Conservation (phyloP, 2,113 vertebrate species). For the Campylomormyrus numenius region DNA sequence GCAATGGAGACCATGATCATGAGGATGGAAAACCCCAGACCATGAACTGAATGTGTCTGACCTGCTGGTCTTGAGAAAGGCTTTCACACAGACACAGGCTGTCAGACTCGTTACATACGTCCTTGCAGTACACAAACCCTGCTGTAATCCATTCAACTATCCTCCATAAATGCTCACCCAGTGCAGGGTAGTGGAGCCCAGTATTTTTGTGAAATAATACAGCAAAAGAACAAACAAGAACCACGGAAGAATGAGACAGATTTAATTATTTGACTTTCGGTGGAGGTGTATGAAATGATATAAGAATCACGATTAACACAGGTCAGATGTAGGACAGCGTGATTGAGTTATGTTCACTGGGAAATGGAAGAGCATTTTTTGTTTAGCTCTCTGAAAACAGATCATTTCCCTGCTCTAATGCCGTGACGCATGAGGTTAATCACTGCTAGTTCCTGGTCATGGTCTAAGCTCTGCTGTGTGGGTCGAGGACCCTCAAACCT, state of each 20-base stretch:
- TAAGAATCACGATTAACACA: background rate
- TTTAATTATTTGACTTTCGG: background rate
- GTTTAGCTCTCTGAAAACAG: background rate
- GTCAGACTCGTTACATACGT: background rate
- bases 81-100: background rate
- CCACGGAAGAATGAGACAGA: background rate
- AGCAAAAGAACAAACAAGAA: background rate
- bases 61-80: background rate
- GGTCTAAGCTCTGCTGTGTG: background rate
- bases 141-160: background rate
- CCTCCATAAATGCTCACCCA: background rate
- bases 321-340: background rate
- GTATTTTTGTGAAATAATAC: background rate
- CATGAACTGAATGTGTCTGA: background rate
- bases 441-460: background rate
- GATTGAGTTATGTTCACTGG: background rate
- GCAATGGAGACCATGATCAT: background rate
- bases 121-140: background rate
- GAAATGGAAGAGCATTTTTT: background rate
- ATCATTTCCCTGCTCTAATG: background rate
- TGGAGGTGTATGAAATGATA: background rate
- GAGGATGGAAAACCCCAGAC: background rate
- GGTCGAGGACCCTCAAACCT: background rate
- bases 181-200: background rate
- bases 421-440: background rate